Conservation (phyloP, 2,113 vertebrate species). For the Thalassarche chlororhynchos region DNA sequence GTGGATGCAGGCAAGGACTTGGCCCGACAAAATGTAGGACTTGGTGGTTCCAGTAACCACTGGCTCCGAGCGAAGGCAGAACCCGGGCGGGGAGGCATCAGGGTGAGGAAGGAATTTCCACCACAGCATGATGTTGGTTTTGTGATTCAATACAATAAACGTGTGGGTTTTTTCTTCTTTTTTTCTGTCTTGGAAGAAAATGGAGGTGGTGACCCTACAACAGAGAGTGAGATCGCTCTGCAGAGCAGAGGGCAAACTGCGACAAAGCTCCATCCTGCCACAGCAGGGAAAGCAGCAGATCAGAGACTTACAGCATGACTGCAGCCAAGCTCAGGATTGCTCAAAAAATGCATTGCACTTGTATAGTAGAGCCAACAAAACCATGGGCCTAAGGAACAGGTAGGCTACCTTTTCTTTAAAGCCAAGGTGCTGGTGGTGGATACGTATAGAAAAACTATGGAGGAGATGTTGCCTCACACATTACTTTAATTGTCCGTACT, state of each 20-base stretch:
- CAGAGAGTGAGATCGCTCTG: rapidly evolving
- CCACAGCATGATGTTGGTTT: not conserved
- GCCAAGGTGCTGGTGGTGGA: not conserved
- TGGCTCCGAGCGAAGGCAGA: not conserved
- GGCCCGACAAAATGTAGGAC: rapidly evolving
- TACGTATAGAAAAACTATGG: not conserved
- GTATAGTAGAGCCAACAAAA: not conserved
- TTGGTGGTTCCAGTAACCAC: conserved; percentile 29
- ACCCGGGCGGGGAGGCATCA: not conserved
- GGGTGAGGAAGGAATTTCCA: conserved; percentile 49
- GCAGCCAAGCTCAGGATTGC: not conserved
- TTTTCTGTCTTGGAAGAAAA: not conserved
- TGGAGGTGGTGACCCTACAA: not conserved
- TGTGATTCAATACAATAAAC: conserved; percentile 5
- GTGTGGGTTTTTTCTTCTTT: not conserved
- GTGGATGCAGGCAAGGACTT: not conserved
- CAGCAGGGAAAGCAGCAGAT: not conserved
- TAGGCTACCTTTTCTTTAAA: not conserved
- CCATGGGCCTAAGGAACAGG: not conserved
- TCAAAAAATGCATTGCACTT: not conserved
- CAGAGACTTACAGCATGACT: not conserved
- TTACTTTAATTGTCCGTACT: not conserved
- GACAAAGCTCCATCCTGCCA: not conserved
- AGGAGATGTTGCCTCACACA: not conserved
- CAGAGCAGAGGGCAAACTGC: not conserved